These are phyloP conservation scores for Amblyjoppa fuscipennis DNA, from an alignment of 2,888 invertebrate species.

Conservation along the genomic window DNA sequence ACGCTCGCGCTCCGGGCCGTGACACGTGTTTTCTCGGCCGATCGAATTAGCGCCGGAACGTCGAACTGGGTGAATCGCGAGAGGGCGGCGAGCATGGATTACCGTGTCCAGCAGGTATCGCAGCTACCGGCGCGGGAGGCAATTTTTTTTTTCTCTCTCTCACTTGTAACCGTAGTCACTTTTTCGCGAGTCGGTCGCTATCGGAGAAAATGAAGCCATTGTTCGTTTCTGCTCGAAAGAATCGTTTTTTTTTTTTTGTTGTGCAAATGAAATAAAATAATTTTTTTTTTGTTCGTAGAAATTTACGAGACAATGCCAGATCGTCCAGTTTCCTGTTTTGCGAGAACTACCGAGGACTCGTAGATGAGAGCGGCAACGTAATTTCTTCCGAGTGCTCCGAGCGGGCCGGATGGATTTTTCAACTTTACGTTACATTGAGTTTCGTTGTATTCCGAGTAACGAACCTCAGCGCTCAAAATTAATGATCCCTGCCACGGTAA, in stretches of 20 bases:
- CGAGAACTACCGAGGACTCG: neutral
- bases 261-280: neutral
- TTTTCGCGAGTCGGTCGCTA: neutral
- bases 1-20: conserved; percentile 35
- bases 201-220: neutral
- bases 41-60: conserved; percentile 68
- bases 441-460: neutral
- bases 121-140: neutral
- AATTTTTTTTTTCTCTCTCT: neutral
- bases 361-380: neutral
- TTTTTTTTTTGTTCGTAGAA: neutral
- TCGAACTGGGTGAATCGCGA: conserved; percentile 43
- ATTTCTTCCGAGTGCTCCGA: neutral
- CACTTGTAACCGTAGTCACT: conserved; percentile 21
- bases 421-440: neutral
- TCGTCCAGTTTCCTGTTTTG: neutral
- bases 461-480: conserved; percentile 24
- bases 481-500: conserved; percentile 20
- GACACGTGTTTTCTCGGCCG: conserved; percentile 73
- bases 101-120: conserved; percentile 12
- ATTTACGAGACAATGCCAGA: neutral
- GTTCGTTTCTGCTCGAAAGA: neutral
- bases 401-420: neutral
- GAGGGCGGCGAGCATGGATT: conserved; percentile 41
- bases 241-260: neutral